A percentile compares a stretch with the other conserved stretches of the same genome.
Evolutionary conservation across 2,797 vertebrate species (phyloP).

Genomic region (Cheirogaleus major): DNA sequence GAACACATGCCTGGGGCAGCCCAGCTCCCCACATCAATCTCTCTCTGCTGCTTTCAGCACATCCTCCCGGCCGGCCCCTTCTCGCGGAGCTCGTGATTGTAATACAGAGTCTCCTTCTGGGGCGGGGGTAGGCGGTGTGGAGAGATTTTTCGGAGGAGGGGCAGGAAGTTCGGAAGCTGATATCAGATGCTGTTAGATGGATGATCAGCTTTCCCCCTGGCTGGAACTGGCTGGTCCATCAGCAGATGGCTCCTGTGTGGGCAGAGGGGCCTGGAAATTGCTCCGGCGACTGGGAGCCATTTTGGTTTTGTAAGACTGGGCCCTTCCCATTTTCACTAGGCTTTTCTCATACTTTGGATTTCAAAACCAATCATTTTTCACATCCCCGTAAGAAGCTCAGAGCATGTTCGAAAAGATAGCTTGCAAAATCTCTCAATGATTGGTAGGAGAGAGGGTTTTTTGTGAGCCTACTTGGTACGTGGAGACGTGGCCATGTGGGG

Average conservation of each 20-base stretch:
- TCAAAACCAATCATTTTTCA: constrained; percentile 54
- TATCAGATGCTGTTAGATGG: constrained; percentile 27
- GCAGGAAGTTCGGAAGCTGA: neutral
- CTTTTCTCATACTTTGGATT: constrained; percentile 39
- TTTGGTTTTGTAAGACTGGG: constrained; percentile 18
- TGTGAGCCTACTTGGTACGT: neutral
- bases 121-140: neutral
- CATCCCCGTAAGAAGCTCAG: neutral
- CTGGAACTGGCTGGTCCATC: neutral
- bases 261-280: neutral
- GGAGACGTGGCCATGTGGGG: rapidly evolving
- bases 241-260: constrained; percentile 43
- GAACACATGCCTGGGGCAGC: constrained; percentile 81
- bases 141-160: neutral
- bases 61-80: constrained; percentile 68
- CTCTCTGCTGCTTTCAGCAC: constrained; percentile 80
- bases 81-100: neutral
- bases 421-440: neutral
- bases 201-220: neutral
- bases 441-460: neutral
- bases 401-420: constrained; percentile 25
- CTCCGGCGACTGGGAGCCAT: constrained; percentile 21
- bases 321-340: neutral
- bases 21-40: constrained; percentile 77
- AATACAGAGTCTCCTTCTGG: constrained; percentile 19